Evolutionary conservation across 2,888 invertebrate species (phyloP), one percentile per base, ranked within the genome.

Genomic region (Melipona beecheii): DNA sequence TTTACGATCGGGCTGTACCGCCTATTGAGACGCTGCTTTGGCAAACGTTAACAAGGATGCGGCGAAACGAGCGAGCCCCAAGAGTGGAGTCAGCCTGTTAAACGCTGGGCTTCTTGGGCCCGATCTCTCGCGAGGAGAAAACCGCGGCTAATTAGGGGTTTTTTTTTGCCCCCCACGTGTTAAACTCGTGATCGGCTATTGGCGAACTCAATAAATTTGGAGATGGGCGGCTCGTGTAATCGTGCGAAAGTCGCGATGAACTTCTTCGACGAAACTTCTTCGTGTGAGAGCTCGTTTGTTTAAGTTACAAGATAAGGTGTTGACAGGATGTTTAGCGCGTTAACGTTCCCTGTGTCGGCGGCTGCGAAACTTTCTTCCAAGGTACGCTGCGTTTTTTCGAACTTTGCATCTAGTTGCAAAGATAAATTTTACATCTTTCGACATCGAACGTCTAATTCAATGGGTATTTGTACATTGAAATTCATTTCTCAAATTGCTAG

Each of bases 1-100:
- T 78, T 81, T 77, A 83, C 80, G 80, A 86, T 86, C 86, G 82
- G 60, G 56, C 74, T 15, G 70, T 11, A 50, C 78, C 68, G 70
- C 86, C 83, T 83, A 86, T 86, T 86, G 83, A 83, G 80, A 79
- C 74, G 79, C 86, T 62, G 72, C 68, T 65, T 75, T 75, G 64
- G 70, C 72, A 62, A 74, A 81, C 81, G 70, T 81, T 85, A 77
- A 85, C 81, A 81, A 78, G 85, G 81, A 73, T 70, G 58, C 71
- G 54, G 27, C 66, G 71, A 71, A 52, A 58, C 56, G 78, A 71
- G 80, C 54, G 19, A 54, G 68, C 36, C 9, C 13, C 17, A 49
- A 31, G 60, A 60, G 43, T 62, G 19, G 62, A 62, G 68, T 70
- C 43, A 50, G 64, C 54, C 64, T 66, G 70, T 71, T 81, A 56